These are phyloP conservation scores for Hirtodrosophila trivittata DNA, from an alignment of 2,888 invertebrate genomes.

Conservation along the genomic window DNA sequence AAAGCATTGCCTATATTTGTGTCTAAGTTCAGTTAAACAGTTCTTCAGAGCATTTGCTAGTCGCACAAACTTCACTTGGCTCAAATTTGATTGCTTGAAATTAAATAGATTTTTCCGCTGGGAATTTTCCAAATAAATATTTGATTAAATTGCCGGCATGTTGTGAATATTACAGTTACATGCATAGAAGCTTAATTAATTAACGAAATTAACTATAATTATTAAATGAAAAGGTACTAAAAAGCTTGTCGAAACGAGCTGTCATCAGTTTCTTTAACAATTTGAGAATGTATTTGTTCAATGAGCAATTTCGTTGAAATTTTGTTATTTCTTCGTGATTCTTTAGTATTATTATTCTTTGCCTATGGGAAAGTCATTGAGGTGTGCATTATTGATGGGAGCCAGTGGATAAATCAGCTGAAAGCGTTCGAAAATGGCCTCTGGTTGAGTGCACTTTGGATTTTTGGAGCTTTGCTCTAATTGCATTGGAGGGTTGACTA, in stretches of 20 bases:
- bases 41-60: no score
- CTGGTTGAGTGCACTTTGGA: constrained; percentile 45
- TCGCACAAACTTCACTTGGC: no score
- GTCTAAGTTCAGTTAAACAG: no score
- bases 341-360: not conserved
- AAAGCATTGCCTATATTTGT: no score
- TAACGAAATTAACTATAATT: no score
- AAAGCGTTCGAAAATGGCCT: constrained; percentile 38
- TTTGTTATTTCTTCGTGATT: not conserved
- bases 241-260: not conserved
- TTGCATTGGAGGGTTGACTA: constrained; percentile 13
- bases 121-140: constrained; percentile 10
- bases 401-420: constrained; percentile 41
- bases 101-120: not conserved
- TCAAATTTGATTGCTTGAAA: not conserved
- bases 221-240: no score
- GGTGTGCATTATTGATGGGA: constrained; percentile 46
- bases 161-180: no score
- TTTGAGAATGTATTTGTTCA: no score
- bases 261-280: not conserved
- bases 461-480: constrained; percentile 1
- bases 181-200: no score
- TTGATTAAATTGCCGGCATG: constrained; percentile 6
- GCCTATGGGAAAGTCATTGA: constrained; percentile 10
- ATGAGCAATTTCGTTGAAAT: not conserved